Conservation (phyloP, 1,140 invertebrate genomes). For the Nymphalis io region DNA sequence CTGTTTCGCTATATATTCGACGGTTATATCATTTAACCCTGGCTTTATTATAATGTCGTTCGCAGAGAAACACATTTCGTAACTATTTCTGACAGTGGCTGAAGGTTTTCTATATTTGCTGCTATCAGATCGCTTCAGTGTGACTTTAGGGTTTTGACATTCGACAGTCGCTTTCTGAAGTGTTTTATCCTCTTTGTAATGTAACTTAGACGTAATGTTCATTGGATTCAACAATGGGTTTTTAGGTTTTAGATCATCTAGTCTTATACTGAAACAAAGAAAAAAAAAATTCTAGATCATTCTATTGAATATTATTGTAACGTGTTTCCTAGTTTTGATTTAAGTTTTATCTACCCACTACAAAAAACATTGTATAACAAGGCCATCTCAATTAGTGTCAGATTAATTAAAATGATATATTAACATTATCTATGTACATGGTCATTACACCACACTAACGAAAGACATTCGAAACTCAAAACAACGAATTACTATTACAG, state of each 20-base stretch:
- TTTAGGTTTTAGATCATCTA: conserved; percentile 82
- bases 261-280: conserved; percentile 73
- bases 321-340: no score
- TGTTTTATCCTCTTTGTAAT: conserved; percentile 90
- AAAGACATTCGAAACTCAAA: no score
- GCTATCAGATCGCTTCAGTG: conserved; percentile 82
- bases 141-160: conserved; percentile 81
- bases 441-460: no score
- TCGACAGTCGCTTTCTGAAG: conserved; percentile 85
- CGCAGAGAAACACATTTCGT: conserved; percentile 82
- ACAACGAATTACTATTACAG: no score
- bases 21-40: conserved; percentile 86
- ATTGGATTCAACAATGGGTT: conserved; percentile 83
- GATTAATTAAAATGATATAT: no score
- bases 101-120: conserved; percentile 82
- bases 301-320: no score
- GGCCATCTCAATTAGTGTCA: no score
- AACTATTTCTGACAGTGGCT: conserved; percentile 82
- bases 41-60: conserved; percentile 82
- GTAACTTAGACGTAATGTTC: conserved; percentile 85
- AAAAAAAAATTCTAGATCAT: not conserved
- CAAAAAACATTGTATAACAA: no score
- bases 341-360: no score
- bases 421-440: no score
- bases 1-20: conserved; percentile 83